Evolutionary conservation across 2,797 vertebrate species (phyloP).

Genomic region (Ptychobarbus kaznakovi): DNA sequence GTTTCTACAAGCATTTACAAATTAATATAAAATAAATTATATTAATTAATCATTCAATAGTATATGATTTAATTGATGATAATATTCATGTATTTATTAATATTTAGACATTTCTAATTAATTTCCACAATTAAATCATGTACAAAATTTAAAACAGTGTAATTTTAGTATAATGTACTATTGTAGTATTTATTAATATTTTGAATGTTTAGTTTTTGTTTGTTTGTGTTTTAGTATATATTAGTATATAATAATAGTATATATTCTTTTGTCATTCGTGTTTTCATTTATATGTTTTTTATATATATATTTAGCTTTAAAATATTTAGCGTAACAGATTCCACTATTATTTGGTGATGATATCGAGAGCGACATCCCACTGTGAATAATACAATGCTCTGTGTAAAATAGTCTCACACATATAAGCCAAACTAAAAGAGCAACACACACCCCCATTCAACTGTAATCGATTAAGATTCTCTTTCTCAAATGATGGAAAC

Average conservation of each 20-base stretch:
- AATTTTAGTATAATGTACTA: no score
- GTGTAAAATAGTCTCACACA: constrained; percentile 7
- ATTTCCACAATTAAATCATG: no score
- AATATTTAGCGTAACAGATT: constrained; percentile 4
- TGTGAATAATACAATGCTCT: constrained; percentile 12
- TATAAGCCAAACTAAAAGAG: constrained; percentile 4
- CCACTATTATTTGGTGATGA: constrained; percentile 19
- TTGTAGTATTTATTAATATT: background rate
- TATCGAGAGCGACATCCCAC: background rate
- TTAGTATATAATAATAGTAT: no score
- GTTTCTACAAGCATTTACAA: background rate
- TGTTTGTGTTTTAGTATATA: no score
- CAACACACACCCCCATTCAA: constrained; percentile 21
- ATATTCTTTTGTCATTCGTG: background rate
- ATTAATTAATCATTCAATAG: background rate
- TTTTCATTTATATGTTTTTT: no score
- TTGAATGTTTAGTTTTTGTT: background rate
- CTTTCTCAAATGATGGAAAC: constrained; percentile 28
- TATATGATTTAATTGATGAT: background rate
- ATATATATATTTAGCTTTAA: no score
- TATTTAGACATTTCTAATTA: no score
- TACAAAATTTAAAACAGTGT: no score
- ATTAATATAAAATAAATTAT: background rate
- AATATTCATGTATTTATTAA: background rate
- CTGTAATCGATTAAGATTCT: constrained; percentile 19